Conservation (phyloP, 2,797 vertebrate species). For the Alcedo quadribrachys region DNA sequence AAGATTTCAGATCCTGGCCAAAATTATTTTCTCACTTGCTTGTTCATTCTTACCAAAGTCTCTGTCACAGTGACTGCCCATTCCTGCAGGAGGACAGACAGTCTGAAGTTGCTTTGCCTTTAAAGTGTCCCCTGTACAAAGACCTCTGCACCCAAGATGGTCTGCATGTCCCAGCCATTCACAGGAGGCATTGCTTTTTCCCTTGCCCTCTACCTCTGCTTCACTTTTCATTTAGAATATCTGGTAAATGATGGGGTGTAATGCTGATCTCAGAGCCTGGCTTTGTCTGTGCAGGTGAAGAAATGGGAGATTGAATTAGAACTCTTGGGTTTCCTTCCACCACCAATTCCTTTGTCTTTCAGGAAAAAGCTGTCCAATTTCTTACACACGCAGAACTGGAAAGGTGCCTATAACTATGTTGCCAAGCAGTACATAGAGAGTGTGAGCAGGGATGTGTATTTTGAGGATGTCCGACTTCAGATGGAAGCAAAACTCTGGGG, state of each 20-base stretch:
- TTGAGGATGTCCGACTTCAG: slow-evolving; percentile 94
- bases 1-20: not conserved
- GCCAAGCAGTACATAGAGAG: slow-evolving; percentile 92
- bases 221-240: not conserved
- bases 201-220: not conserved
- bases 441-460: slow-evolving; percentile 90
- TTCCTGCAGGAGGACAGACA: not conserved
- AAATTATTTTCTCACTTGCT: not conserved
- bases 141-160: not conserved
- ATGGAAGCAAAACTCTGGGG: slow-evolving; percentile 99
- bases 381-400: slow-evolving; percentile 94
- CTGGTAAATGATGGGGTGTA: not conserved
- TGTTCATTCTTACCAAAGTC: not conserved
- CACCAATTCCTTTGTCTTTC: not conserved
- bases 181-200: not conserved
- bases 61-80: not conserved
- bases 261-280: not conserved
- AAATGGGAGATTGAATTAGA: not conserved
- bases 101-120: not conserved
- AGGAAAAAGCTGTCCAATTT: slow-evolving; percentile 99
- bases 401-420: slow-evolving; percentile 94
- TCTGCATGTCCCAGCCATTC: not conserved
- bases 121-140: not conserved
- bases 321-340: not conserved
- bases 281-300: not conserved